These are phyloP conservation scores for Austrofundulus limnaeus DNA, from an alignment of 2,113 vertebrate species.

Conservation along the genomic window DNA sequence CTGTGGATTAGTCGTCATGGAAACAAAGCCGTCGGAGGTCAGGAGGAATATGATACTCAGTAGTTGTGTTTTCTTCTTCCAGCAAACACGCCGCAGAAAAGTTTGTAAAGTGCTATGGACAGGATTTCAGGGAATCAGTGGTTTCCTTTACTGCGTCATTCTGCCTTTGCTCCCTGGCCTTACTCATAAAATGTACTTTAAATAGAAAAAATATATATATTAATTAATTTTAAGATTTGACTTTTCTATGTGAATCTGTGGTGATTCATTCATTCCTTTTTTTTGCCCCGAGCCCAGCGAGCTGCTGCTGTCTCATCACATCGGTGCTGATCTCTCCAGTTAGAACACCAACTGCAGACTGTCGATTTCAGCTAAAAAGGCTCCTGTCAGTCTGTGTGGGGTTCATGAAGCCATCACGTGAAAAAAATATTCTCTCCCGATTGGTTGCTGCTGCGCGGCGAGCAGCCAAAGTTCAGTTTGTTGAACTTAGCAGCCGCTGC, in stretches of 20 bases:
- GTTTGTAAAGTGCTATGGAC: slow-evolving; percentile 42
- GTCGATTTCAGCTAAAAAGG: too few relatives aligned
- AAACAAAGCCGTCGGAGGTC: slow-evolving; percentile 63
- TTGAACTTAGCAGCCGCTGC: too few relatives aligned
- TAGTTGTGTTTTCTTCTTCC: slow-evolving; percentile 33
- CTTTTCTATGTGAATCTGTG: neutral
- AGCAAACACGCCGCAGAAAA: slow-evolving; percentile 32
- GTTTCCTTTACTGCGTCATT: neutral
- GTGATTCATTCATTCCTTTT: slow-evolving; percentile 1
- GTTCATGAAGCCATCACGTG: too few relatives aligned
- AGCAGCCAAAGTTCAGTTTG: too few relatives aligned
- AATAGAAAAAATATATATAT: neutral
- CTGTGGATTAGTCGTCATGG: slow-evolving; percentile 69
- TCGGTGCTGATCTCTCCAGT: too few relatives aligned
- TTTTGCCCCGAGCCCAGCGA: too few relatives aligned
- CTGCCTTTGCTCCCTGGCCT: neutral
- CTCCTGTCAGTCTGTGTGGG: too few relatives aligned
- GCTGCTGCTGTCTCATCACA: too few relatives aligned
- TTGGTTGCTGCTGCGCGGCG: too few relatives aligned
- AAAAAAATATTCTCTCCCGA: too few relatives aligned
- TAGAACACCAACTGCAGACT: too few relatives aligned
- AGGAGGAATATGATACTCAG: slow-evolving; percentile 38
- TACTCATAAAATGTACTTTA: neutral
- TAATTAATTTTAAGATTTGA: slow-evolving; percentile 13
- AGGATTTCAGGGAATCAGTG: slow-evolving; percentile 12